Conservation (phyloP, 2,797 vertebrate genomes). For the Pygocentrus nattereri region DNA sequence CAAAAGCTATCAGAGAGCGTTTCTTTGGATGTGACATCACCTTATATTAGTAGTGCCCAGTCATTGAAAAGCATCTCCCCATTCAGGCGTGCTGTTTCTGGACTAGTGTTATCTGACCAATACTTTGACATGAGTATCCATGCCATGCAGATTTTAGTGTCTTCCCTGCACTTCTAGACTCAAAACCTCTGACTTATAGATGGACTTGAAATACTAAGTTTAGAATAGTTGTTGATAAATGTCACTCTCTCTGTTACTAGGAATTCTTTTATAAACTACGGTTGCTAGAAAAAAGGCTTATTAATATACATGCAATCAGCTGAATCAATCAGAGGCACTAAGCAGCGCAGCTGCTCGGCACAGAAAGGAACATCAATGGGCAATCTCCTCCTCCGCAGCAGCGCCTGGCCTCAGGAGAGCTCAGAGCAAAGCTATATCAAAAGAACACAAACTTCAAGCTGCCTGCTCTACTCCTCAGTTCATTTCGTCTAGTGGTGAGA, state of each 20-base stretch:
- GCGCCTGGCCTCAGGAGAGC: conserved; percentile 68
- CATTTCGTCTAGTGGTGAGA: conserved; percentile 59
- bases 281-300: conserved; percentile 41
- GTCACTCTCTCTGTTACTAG: not conserved
- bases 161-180: not conserved
- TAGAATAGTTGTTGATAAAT: conserved; percentile 19
- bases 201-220: not conserved
- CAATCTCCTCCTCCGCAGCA: conserved; percentile 50
- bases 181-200: not conserved
- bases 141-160: not conserved
- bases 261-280: conserved; percentile 23
- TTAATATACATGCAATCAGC: conserved; percentile 56
- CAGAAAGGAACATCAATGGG: conserved; percentile 57
- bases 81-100: no score
- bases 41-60: not conserved
- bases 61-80: no score
- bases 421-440: conserved; percentile 69
- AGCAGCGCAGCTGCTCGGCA: conserved; percentile 39
- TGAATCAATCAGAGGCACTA: conserved; percentile 57
- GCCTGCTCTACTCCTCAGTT: conserved; percentile 65
- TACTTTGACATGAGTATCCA: not conserved
- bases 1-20: conserved; percentile 5
- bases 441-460: conserved; percentile 70
- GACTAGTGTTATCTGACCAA: not conserved
- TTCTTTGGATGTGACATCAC: not conserved